Base-by-base conservation (phyloP, 2,797 vertebrate species). In the Nannoperca australis region DNA sequence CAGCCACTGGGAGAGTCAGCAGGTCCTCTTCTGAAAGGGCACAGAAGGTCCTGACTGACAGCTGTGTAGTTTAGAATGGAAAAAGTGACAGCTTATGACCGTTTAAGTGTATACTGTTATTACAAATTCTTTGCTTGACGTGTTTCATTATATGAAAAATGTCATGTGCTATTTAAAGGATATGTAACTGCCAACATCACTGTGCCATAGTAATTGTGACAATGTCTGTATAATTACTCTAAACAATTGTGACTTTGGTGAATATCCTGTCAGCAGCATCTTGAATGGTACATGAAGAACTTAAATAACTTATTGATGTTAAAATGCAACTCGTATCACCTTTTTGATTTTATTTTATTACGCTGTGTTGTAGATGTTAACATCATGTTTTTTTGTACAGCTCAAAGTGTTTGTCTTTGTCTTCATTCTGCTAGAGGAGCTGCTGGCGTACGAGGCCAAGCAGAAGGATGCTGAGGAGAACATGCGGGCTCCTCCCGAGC, bases 401-500 rank as follows among this genome's bases (percentile, higher is more conserved):
- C 20, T 51, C 36, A 53, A 44, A 40, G 10, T 38, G 12, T 70
- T 61, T 45, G 13, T 40, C 5, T 49, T 17, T 81, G 15, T 68
- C 70, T 38, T 50, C 15, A 24, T 32, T 51, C 49, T 1, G 69
- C 61, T 68, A 99, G 98, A 99, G 95, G 98, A 99, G 88, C 92
- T 99, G 79, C 95, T 99, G 56, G 95, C 96, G 0, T 98, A 97
- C 32, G 98, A 98, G 40, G 74, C 92, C 74, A 98, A 96, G 76
- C 93, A 96, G 63, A 95, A 92, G 89, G 98, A 99, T 44, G 97
- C 98, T 1, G 97, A 99, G 93, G 94, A 96, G 78, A 95, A 96
- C 90, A 93, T 94, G 91, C 94, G 94, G 55, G 89, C 96, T 36
- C 95, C 94, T 47, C 97, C 98, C 0, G 97, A 97, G 83, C 91